phyloP scores from a whole-genome alignment of 2,797 vertebrate species.

The Discoglossus pictus region DNA sequence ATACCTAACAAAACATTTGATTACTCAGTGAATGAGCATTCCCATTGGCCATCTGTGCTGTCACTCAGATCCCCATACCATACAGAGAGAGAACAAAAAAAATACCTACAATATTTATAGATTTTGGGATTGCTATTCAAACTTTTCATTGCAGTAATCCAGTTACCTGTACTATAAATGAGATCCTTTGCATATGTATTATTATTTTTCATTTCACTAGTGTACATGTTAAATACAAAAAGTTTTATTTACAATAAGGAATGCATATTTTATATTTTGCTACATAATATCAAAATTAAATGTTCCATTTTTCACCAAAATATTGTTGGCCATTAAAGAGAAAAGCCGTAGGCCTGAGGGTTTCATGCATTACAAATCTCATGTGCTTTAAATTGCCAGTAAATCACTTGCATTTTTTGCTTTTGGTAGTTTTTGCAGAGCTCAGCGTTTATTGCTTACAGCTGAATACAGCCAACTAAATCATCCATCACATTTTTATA shows the following conservation, averaged over 20 bases:
- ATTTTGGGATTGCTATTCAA: too few relatives aligned
- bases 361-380: slow-evolving; percentile 76
- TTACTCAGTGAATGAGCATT: too few relatives aligned
- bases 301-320: slow-evolving; percentile 71
- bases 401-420: slow-evolving; percentile 74
- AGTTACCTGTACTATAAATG: too few relatives aligned
- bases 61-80: too few relatives aligned
- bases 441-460: slow-evolving; percentile 81
- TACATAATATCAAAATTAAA: slow-evolving; percentile 70
- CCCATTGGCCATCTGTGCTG: too few relatives aligned
- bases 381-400: slow-evolving; percentile 74
- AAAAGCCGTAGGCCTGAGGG: slow-evolving; percentile 68
- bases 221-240: background rate
- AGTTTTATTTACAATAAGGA: slow-evolving; percentile 5
- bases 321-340: slow-evolving; percentile 73
- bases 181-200: too few relatives aligned
- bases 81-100: too few relatives aligned
- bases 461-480: slow-evolving; percentile 70
- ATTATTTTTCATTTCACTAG: slow-evolving; percentile 1
- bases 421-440: slow-evolving; percentile 77
- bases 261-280: slow-evolving; percentile 58
- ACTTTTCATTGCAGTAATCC: too few relatives aligned
- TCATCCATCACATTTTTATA: slow-evolving; percentile 85
- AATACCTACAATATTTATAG: too few relatives aligned
- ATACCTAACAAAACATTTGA: too few relatives aligned